These are phyloP conservation scores for Rafetus swinhoei DNA, from an alignment of 2,113 vertebrate species.

Conservation along the genomic window DNA sequence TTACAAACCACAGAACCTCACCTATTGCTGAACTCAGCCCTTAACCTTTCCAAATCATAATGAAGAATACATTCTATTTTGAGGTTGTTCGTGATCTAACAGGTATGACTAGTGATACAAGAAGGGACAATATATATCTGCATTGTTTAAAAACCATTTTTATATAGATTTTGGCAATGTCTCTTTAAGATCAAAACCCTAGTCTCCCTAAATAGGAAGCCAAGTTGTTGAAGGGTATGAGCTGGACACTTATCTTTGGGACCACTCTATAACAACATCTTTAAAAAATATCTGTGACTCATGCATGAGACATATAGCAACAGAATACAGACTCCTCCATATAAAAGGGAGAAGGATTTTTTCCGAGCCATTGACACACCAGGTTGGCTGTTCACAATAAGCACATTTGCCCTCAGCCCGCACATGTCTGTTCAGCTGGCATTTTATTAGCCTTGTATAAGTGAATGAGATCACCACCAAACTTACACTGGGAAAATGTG, in stretches of 20 bases:
- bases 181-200: constrained; percentile 32
- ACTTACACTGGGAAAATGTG: not conserved
- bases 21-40: too few relatives aligned
- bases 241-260: not conserved
- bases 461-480: not conserved
- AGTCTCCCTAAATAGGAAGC: constrained; percentile 6
- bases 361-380: not conserved
- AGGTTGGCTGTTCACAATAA: not conserved
- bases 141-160: not conserved
- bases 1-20: too few relatives aligned
- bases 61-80: constrained; percentile 50
- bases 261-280: constrained; percentile 17
- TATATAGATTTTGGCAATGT: constrained; percentile 15
- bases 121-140: constrained; percentile 40
- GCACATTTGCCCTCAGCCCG: not conserved
- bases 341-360: not conserved
- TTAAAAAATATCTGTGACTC: not conserved
- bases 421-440: not conserved
- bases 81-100: constrained; percentile 51
- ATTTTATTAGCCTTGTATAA: not conserved
- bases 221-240: constrained; percentile 13
- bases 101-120: constrained; percentile 41
- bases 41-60: not conserved
- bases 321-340: not conserved
- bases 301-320: not conserved